Evolutionary conservation across 2,113 vertebrate species (phyloP).

Genomic region (Gallinago jamesoni): DNA sequence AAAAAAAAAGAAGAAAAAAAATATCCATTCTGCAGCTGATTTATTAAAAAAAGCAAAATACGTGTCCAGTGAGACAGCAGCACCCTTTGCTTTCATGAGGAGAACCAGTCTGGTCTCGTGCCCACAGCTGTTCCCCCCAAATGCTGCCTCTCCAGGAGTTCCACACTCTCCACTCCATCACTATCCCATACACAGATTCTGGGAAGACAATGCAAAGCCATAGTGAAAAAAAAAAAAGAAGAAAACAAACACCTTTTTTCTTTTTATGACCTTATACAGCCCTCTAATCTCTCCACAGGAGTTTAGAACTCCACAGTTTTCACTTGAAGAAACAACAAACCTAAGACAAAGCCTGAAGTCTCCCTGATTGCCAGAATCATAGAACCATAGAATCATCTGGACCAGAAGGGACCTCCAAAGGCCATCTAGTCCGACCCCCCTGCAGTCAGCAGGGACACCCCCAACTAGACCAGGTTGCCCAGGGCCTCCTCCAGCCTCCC

Average conservation of each 20-base stretch:
- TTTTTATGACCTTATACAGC: neutral
- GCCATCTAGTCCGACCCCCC: too few relatives aligned
- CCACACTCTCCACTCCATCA: neutral
- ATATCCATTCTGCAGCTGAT: neutral
- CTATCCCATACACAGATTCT: neutral
- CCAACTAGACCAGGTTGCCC: too few relatives aligned
- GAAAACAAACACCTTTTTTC: rapidly evolving
- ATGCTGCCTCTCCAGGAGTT: rapidly evolving
- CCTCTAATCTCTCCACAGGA: neutral
- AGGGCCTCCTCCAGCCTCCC: too few relatives aligned
- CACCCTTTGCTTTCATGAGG: neutral
- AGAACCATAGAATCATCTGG: too few relatives aligned
- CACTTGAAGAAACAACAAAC: neutral
- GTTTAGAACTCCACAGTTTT: neutral
- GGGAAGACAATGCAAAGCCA: neutral
- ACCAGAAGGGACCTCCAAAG: too few relatives aligned
- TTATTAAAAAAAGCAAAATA: neutral
- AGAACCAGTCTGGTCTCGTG: neutral
- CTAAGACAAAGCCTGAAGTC: neutral
- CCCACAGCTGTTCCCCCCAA: neutral
- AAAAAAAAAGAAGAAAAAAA: neutral
- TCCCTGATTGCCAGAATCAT: neutral
- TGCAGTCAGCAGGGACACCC: too few relatives aligned
- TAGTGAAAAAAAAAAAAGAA: neutral
- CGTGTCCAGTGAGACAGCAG: neutral